These are phyloP conservation scores for Brassicogethes aeneus DNA, from an alignment of 2,888 invertebrate genomes.

Conservation along the genomic window DNA sequence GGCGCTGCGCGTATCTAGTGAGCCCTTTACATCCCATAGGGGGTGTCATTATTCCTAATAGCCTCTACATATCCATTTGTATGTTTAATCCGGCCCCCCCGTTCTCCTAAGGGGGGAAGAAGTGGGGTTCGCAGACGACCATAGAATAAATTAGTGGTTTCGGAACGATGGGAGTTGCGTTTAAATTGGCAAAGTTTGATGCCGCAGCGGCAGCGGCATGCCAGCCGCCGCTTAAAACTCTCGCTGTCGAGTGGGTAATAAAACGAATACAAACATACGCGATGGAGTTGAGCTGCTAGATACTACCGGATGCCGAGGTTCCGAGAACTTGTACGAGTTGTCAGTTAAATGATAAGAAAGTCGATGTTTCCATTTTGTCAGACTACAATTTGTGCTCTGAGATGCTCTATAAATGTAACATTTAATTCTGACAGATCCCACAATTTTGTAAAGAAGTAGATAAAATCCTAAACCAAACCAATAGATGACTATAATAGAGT, in stretches of 20 bases:
- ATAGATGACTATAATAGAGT: no score
- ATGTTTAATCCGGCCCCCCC: conserved; percentile 9
- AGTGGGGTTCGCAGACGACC: conserved; percentile 7
- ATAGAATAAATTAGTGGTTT: conserved; percentile 18
- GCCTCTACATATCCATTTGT: conserved; percentile 9
- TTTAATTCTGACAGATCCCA: no score
- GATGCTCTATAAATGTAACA: no score
- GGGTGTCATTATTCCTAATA: conserved; percentile 1
- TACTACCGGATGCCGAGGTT: conserved; percentile 5
- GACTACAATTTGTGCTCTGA: no score
- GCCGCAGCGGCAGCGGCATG: conserved; percentile 9
- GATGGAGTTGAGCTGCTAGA: conserved; percentile 10
- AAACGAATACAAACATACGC: conserved; percentile 16
- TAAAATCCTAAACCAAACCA: no score
- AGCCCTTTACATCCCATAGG: neutral
- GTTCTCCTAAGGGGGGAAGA: no score
- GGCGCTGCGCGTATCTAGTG: neutral
- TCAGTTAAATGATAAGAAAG: no score
- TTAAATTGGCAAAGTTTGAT: conserved; percentile 18
- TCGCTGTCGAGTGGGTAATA: conserved; percentile 16
- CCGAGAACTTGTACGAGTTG: no score
- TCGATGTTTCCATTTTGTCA: no score
- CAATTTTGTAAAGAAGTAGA: no score
- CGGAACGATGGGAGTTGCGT: conserved; percentile 14
- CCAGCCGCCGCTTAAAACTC: conserved; percentile 7